These are phyloP conservation scores for Acanthaster planci DNA, from an alignment of 35 echinoderm and acorn worm genomes.

Conservation along the genomic window DNA sequence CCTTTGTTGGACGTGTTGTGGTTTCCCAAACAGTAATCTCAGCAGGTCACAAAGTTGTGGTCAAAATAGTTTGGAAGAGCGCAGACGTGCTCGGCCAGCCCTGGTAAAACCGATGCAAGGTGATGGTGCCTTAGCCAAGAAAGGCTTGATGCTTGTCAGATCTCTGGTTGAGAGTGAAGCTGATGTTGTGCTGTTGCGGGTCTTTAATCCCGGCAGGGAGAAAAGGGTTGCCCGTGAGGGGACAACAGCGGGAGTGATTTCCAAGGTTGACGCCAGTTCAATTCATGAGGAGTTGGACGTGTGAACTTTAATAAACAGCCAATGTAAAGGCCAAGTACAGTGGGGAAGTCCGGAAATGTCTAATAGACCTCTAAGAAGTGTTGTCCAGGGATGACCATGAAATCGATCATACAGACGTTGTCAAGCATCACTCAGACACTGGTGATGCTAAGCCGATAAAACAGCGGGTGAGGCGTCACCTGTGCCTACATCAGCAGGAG, in stretches of 20 bases:
- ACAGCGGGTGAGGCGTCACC: too few species aligned
- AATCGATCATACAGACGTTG: background rate
- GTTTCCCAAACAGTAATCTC: background rate
- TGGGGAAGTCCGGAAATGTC: background rate
- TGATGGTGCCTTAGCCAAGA: background rate
- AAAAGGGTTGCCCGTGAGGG: background rate
- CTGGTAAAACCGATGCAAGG: background rate
- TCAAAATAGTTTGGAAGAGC: too few species aligned
- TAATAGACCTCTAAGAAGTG: constrained; percentile 36
- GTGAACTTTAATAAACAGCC: background rate
- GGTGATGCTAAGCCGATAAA: too few species aligned
- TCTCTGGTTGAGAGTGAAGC: too few species aligned
- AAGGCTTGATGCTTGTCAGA: too few species aligned
- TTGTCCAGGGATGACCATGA: too few species aligned
- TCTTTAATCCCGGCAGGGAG: too few species aligned
- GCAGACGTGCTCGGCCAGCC: background rate
- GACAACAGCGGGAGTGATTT: background rate
- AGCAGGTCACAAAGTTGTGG: background rate
- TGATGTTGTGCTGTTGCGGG: too few species aligned
- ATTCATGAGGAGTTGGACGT: too few species aligned
- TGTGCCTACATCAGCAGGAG: too few species aligned
- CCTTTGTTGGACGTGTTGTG: too few species aligned
- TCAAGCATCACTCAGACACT: constrained; percentile 44
- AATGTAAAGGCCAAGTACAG: background rate
- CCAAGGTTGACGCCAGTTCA: background rate